phyloP scores from a whole-genome alignment of 2,888 invertebrate species.

The Oligia fasciuncula region DNA sequence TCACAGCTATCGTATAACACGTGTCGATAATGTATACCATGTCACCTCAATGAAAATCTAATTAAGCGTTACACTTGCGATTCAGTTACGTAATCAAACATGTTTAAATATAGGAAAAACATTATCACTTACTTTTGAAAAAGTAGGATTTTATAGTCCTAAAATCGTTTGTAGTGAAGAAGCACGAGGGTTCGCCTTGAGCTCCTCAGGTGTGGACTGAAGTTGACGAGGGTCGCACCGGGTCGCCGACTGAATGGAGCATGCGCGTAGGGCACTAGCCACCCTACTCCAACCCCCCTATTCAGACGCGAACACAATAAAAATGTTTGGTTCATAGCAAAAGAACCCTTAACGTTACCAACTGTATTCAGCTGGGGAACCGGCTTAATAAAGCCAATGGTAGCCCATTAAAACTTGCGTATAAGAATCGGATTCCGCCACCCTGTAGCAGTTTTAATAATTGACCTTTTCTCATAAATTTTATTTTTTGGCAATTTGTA shows the following conservation, averaged over 20 bases:
- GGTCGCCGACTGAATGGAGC: conserved; percentile 81
- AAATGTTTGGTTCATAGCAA: conserved; percentile 74
- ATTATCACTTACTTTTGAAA: conserved; percentile 82
- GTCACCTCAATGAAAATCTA: conserved; percentile 30
- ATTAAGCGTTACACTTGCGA: conserved; percentile 39
- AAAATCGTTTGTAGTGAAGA: conserved; percentile 68
- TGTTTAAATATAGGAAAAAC: conserved; percentile 13
- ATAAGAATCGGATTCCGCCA: conserved; percentile 16
- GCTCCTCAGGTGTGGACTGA: conserved; percentile 84
- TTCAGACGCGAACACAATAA: conserved; percentile 73
- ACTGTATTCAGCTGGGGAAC: conserved; percentile 38
- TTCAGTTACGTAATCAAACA: conserved; percentile 25
- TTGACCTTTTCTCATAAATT: conserved; percentile 3
- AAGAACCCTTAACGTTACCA: conserved; percentile 67
- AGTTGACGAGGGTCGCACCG: conserved; percentile 80
- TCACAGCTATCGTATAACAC: conserved; percentile 63
- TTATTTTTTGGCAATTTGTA: conserved; percentile 2
- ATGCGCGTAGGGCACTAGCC: conserved; percentile 82
- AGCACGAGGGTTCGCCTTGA: conserved; percentile 71
- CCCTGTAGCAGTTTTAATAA: conserved; percentile 4
- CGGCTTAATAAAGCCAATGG: conserved; percentile 33
- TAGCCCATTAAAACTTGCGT: conserved; percentile 23
- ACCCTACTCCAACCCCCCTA: conserved; percentile 81
- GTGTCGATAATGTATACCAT: conserved; percentile 58
- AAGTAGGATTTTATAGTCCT: conserved; percentile 86